Evolutionary conservation across 2,113 vertebrate species (phyloP).

Genomic region (Nerophis ophidion): DNA sequence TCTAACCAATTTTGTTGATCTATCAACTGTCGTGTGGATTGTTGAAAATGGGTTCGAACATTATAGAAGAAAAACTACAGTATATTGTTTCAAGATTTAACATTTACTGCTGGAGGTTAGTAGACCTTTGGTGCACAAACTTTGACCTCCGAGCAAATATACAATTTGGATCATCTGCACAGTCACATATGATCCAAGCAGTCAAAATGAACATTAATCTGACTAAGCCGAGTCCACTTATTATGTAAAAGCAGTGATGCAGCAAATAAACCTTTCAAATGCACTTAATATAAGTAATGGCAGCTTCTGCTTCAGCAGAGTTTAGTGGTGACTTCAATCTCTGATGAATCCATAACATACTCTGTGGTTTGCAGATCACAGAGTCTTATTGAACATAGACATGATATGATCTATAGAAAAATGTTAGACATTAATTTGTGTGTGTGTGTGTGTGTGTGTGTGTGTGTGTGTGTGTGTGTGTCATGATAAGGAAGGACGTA

Average conservation of each 20-base stretch:
- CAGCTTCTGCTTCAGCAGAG: slow-evolving; percentile 1
- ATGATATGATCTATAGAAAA: neutral
- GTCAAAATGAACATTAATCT: slow-evolving; percentile 46
- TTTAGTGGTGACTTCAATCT: neutral
- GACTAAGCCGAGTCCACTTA: slow-evolving; percentile 25
- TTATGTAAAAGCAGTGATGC: slow-evolving; percentile 33
- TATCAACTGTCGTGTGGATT: neutral
- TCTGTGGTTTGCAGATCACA: neutral
- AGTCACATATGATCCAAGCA: slow-evolving; percentile 24
- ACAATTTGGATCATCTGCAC: slow-evolving; percentile 21
- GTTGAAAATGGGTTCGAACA: neutral
- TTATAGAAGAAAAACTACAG: neutral
- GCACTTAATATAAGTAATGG: slow-evolving; percentile 26
- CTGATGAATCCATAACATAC: neutral
- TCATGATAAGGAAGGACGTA: slow-evolving; percentile 4
- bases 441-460: too few species aligned
- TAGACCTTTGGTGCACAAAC: slow-evolving; percentile 1
- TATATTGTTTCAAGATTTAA: neutral
- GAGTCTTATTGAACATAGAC: too few species aligned
- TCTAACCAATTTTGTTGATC: neutral
- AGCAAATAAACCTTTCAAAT: slow-evolving; percentile 12
- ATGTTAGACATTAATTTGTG: neutral
- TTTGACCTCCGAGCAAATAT: slow-evolving; percentile 23
- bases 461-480: neutral
- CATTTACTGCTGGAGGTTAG: neutral